Evolutionary conservation across 2,888 invertebrate genomes (phyloP).

Genomic region (Stomorhina lunata): DNA sequence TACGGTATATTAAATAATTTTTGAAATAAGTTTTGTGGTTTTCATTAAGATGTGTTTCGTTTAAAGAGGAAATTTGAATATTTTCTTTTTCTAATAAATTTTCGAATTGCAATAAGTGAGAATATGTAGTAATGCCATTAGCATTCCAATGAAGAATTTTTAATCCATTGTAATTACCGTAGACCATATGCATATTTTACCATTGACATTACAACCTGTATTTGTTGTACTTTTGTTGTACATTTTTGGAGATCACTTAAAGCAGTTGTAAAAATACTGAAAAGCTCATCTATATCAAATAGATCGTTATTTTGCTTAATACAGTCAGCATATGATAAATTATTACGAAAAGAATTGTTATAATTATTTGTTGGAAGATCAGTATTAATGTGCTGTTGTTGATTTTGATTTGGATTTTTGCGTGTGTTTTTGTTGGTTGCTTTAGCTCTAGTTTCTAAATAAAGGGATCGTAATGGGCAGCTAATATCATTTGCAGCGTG

Average conservation of each 20-base stretch:
- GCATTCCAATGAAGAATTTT: conserved; percentile 41
- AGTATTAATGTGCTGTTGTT: too few relatives aligned
- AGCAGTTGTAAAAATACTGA: conserved; percentile 40
- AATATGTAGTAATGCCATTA: conserved; percentile 27
- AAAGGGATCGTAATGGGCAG: too few relatives aligned
- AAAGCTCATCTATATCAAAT: conserved; percentile 32
- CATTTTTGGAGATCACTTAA: conserved; percentile 24
- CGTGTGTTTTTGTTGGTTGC: too few relatives aligned
- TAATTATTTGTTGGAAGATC: not conserved
- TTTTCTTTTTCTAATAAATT: conserved; percentile 5
- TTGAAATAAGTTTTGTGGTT: conserved; percentile 11
- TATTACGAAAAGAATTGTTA: not conserved
- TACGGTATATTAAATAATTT: conserved; percentile 25
- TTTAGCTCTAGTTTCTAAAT: too few relatives aligned
- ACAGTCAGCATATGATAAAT: not conserved
- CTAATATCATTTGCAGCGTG: too few relatives aligned
- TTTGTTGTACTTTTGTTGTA: conserved; percentile 27
- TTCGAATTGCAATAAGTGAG: conserved; percentile 21
- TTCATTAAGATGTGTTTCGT: conserved; percentile 16
- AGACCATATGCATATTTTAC: conserved; percentile 11
- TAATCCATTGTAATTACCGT: not conserved
- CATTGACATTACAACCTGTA: conserved; percentile 9
- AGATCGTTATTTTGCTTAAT: not conserved
- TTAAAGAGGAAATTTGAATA: conserved; percentile 11
- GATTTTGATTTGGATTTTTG: too few relatives aligned